Base-by-base conservation (phyloP, 2,797 vertebrate genomes). In the Channa striata region DNA sequence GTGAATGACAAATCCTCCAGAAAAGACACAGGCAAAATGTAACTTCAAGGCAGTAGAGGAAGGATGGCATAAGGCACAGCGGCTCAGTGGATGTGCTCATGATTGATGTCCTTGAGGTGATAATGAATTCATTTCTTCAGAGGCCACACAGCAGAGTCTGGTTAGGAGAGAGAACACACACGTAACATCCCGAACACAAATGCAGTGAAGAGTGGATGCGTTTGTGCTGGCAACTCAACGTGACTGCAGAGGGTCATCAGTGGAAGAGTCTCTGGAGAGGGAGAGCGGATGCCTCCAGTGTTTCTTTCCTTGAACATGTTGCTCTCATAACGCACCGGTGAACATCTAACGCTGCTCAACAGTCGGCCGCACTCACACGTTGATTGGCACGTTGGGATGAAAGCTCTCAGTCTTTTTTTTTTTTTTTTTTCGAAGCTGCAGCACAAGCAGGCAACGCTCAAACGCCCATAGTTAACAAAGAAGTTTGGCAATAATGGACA, bases 141-240 rank as follows among this genome's bases (percentile, higher is more conserved):
- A 72, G 43, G 14, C 63, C 60, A 57, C 43, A 17, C 57, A 66
- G 56, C 33, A 25, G 33, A 73, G 72, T 49, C 48, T 80, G 77
- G 87, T 87, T 85, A 80, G 77, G 72, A 49, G n/a, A 62, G 51
- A 51, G 62, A 74, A 58, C 48, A 53, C 66, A 49, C 21, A 68
- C 36, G 56, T 19, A 59, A 25, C 44, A 64, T 70, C 33, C 68
- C 69, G 57, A 78, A 90, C 87, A 78, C 75, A 85, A 88, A 91
- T 88, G 73, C 37, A 84, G 69, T 85, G 75, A 85, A 87, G 81
- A 62, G 64, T 19, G 50, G 74, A 79, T 77, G 82, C 82, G 83
- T 84, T 87, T 80, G 74, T 83, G 84, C 67, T 53, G 50, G 54
- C 63, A 64, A 50, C 37, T 77, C 68, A 88, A 67, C 37, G 53